Conservation (phyloP, 2,797 vertebrate species). For the Hylomyscus alleni region DNA sequence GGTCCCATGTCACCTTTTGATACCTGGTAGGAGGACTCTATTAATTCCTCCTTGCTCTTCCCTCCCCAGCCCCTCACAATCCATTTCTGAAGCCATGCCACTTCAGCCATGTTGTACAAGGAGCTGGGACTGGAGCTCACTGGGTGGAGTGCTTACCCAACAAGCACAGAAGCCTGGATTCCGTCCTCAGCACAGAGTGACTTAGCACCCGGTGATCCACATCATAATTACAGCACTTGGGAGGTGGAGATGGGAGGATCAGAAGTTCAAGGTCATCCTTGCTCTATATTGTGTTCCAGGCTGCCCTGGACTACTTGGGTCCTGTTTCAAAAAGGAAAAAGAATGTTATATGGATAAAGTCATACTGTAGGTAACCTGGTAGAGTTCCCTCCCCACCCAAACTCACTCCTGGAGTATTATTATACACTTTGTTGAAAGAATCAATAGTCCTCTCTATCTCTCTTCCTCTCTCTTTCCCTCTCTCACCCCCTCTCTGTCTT, state of each 20-base stretch:
- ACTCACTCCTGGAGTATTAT: not conserved
- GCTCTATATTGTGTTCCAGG: not conserved
- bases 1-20: not conserved
- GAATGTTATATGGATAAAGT: conserved; percentile 25
- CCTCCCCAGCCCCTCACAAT: not conserved
- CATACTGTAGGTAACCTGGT: not conserved
- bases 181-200: not conserved
- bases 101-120: not conserved
- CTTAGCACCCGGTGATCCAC: not conserved
- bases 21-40: not conserved
- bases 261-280: not conserved
- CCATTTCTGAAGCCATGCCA: not conserved
- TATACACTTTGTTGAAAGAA: not conserved
- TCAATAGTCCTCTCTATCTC: not conserved
- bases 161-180: not conserved
- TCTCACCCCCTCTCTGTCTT: not conserved
- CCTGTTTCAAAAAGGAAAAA: not conserved
- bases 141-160: not conserved
- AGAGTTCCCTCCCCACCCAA: not conserved
- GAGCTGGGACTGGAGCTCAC: not conserved
- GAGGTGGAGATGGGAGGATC: not conserved
- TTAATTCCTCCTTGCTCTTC: not conserved
- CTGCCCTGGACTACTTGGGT: not conserved
- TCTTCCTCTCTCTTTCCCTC: too few relatives aligned
- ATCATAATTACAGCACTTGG: not conserved